Evolutionary conservation across 2,888 invertebrate genomes (phyloP).

Genomic region (Hemistola chrysoprasaria): DNA sequence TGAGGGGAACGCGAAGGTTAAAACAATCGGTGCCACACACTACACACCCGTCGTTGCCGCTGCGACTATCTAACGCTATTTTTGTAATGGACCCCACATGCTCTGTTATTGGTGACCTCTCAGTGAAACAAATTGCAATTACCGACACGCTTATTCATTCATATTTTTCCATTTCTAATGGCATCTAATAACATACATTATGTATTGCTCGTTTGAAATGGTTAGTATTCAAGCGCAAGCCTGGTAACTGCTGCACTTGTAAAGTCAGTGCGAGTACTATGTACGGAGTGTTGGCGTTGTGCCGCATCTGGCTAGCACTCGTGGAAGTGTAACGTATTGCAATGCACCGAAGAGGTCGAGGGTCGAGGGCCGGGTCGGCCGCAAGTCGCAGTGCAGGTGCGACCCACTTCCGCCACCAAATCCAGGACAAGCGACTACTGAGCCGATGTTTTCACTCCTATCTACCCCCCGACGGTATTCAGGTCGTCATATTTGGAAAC

Average conservation of each 20-base stretch:
- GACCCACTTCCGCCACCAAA: conserved; percentile 52
- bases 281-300: too few relatives aligned
- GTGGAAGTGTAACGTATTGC: too few relatives aligned
- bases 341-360: background rate
- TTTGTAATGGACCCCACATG: conserved; percentile 19
- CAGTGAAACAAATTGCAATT: conserved; percentile 1
- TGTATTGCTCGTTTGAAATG: too few relatives aligned
- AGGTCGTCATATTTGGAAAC: conserved; percentile 31
- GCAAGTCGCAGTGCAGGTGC: conserved; percentile 75
- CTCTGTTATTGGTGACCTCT: conserved; percentile 17
- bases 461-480: conserved; percentile 14
- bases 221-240: too few relatives aligned
- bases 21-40: conserved; percentile 25
- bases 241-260: too few relatives aligned
- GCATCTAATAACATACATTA: background rate
- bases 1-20: conserved; percentile 24
- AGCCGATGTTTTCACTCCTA: conserved; percentile 10
- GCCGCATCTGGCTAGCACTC: too few relatives aligned
- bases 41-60: conserved; percentile 9
- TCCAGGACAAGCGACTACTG: conserved; percentile 15
- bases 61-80: conserved; percentile 14
- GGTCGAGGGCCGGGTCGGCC: conserved; percentile 33
- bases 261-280: too few relatives aligned
- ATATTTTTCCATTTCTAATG: background rate
- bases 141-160: too few relatives aligned